Conservation (phyloP, 37 sponge, comb jelly and placozoan genomes). For the Dysidea cf. avara region DNA sequence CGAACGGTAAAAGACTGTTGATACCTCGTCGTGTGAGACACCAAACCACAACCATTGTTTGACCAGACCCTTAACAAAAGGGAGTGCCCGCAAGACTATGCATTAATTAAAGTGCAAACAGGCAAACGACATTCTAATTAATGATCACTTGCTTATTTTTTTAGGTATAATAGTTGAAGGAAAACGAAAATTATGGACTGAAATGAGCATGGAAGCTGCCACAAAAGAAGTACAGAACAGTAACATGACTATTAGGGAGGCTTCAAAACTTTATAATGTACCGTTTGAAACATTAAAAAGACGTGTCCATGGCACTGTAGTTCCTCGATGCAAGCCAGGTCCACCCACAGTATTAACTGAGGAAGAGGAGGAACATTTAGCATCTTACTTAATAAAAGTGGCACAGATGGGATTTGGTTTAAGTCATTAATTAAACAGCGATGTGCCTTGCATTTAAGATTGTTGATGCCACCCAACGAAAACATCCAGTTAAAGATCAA, state of each 20-base stretch:
- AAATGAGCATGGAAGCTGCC: slow-evolving; percentile 43
- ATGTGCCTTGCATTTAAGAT: slow-evolving; percentile 7
- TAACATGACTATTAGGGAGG: slow-evolving; percentile 42
- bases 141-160: too few species aligned
- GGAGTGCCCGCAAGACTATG: too few species aligned
- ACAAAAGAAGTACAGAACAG: slow-evolving; percentile 18
- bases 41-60: too few species aligned
- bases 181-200: slow-evolving; percentile 30
- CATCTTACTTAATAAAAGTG: background rate
- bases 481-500: slow-evolving; percentile 17
- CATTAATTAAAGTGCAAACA: too few species aligned
- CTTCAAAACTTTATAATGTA: slow-evolving; percentile 27
- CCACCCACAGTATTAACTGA: slow-evolving; percentile 16
- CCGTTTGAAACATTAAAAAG: slow-evolving; percentile 21
- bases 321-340: slow-evolving; percentile 15
- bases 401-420: slow-evolving; percentile 22
- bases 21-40: too few species aligned
- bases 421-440: background rate
- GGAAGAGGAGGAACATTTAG: slow-evolving; percentile 12
- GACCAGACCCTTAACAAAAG: too few species aligned
- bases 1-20: too few species aligned
- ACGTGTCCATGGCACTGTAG: slow-evolving; percentile 15
- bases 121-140: too few species aligned
- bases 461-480: slow-evolving; percentile 2
- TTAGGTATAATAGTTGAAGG: slow-evolving; percentile 20